phyloP scores from a whole-genome alignment of 2,888 invertebrate genomes.

The Theodoxus fluviatilis region DNA sequence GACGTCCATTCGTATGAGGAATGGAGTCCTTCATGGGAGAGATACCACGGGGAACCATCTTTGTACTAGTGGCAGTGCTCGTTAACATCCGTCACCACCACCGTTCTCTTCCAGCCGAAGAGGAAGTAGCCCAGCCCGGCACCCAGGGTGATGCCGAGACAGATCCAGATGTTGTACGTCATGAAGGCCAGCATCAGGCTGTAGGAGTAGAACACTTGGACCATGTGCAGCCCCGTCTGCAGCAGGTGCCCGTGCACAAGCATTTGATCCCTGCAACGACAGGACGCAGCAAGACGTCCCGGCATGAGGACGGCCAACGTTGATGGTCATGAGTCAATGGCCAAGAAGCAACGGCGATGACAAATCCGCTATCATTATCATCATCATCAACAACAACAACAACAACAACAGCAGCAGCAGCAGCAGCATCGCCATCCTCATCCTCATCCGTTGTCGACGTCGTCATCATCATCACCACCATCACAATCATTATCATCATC shows the following conservation, averaged over 20 bases:
- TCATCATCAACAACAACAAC: too few relatives aligned
- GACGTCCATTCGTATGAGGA: too few relatives aligned
- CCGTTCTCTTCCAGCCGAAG: conserved; percentile 94
- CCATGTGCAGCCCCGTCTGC: conserved; percentile 86
- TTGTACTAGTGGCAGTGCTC: conserved; percentile 85
- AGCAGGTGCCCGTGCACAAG: conserved; percentile 79
- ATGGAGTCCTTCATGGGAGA: too few relatives aligned
- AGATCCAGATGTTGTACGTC: conserved; percentile 96
- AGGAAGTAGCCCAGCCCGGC: conserved; percentile 91
- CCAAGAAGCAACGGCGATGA: too few relatives aligned
- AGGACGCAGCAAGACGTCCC: conserved; percentile 3
- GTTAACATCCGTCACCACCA: conserved; percentile 85
- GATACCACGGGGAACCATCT: too few relatives aligned
- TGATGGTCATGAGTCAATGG: too few relatives aligned
- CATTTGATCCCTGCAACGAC: conserved; percentile 73
- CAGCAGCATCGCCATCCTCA: too few relatives aligned
- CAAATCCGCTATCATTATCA: too few relatives aligned
- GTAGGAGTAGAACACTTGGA: conserved; percentile 90
- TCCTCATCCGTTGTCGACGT: too few relatives aligned
- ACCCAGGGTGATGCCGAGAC: conserved; percentile 85
- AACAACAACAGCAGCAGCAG: too few relatives aligned
- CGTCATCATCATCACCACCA: too few relatives aligned
- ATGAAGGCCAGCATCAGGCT: conserved; percentile 95
- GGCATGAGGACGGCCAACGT: background rate
- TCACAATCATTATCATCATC: too few relatives aligned